A percentile compares a stretch with the other conserved stretches of the same genome.
These are phyloP conservation scores for Pristionchus fissidentatus DNA, from an alignment of 2,888 invertebrate genomes.

Conservation along the genomic window DNA sequence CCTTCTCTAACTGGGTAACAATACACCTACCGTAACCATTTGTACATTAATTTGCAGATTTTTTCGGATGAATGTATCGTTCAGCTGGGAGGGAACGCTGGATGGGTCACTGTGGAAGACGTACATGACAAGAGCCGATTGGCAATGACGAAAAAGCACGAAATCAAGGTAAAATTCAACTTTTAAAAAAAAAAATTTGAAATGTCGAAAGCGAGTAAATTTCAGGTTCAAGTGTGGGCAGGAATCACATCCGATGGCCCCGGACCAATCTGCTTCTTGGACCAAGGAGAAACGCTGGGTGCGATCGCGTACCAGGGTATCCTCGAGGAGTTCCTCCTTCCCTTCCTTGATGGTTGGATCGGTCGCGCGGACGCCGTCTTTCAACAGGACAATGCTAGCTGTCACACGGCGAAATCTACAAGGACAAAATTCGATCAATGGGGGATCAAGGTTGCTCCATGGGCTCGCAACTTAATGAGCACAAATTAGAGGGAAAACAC, in stretches of 20 bases:
- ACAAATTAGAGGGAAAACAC: too few relatives aligned
- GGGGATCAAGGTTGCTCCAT: not conserved
- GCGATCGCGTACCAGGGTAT: not conserved
- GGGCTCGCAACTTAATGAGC: too few relatives aligned
- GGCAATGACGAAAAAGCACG: not conserved
- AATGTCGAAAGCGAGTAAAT: too few relatives aligned
- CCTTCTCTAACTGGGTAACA: not conserved
- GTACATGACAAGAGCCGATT: not conserved
- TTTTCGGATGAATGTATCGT: not conserved
- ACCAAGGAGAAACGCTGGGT: not conserved
- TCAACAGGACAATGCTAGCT: not conserved
- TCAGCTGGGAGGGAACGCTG: not conserved
- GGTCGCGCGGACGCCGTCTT: not conserved
- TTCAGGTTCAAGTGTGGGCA: conserved; percentile 9
- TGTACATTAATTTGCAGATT: not conserved
- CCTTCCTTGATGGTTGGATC: not conserved
- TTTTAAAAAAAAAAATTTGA: not conserved
- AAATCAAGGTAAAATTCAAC: not conserved
- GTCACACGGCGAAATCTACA: not conserved
- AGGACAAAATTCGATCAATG: not conserved
- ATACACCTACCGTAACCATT: too few relatives aligned
- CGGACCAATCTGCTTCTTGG: not conserved
- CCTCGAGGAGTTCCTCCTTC: not conserved
- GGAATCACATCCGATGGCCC: not conserved
- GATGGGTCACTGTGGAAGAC: not conserved